These are phyloP conservation scores for Ecdyonurus torrentis DNA, from an alignment of 2,888 invertebrate species.

Conservation along the genomic window DNA sequence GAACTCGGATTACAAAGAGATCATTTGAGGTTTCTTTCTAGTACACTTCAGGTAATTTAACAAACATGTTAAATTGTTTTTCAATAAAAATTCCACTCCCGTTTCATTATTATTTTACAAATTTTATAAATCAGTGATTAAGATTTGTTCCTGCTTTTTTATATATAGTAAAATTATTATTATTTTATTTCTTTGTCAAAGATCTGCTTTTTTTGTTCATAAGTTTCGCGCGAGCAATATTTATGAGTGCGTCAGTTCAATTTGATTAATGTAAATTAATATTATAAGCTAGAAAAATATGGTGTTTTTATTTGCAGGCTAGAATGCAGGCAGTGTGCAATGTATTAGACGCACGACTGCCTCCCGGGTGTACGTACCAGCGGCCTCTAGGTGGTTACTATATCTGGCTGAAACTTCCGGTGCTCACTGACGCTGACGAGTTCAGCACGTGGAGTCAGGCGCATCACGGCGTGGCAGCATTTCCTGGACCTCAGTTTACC, in stretches of 20 bases:
- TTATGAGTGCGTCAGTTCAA: too few species aligned
- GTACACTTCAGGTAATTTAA: slow-evolving; percentile 27
- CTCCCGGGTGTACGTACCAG: slow-evolving; percentile 25
- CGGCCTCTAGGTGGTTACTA: slow-evolving; percentile 40
- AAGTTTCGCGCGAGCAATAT: not conserved
- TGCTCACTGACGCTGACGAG: slow-evolving; percentile 21
- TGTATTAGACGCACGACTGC: slow-evolving; percentile 27
- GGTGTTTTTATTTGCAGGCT: slow-evolving; percentile 21
- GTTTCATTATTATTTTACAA: not conserved
- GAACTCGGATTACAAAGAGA: slow-evolving; percentile 31
- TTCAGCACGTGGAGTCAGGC: slow-evolving; percentile 27
- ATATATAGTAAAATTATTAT: not conserved
- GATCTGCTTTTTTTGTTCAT: not conserved
- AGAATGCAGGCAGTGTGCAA: slow-evolving; percentile 28
- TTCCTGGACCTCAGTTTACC: slow-evolving; percentile 27
- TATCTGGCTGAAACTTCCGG: slow-evolving; percentile 38
- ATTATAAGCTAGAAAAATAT: not conserved
- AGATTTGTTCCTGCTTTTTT: not conserved
- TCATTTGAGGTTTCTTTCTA: slow-evolving; percentile 26
- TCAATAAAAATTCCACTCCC: too few species aligned
- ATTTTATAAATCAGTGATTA: not conserved
- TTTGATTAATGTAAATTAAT: not conserved
- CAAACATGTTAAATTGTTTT: too few species aligned
- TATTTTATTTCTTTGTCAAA: not conserved
- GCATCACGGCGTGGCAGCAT: slow-evolving; percentile 28